Evolutionary conservation across 2,113 vertebrate species (phyloP).

Genomic region (Irena cyanogastra): DNA sequence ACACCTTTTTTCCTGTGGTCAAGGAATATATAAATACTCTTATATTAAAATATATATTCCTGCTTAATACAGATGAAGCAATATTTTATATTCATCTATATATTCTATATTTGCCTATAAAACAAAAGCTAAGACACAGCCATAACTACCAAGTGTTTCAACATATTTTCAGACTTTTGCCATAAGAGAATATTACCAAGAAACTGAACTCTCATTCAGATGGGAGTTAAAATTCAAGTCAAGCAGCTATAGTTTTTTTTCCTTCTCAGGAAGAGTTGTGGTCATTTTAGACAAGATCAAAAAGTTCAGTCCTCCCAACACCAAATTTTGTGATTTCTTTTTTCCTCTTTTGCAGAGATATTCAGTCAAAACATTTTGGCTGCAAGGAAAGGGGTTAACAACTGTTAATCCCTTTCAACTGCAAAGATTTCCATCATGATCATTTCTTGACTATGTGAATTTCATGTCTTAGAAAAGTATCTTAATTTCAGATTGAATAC

Average conservation of each 20-base stretch:
- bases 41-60: neutral
- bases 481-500: slow-evolving; percentile 44
- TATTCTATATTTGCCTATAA: neutral
- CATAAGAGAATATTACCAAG: neutral
- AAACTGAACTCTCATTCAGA: neutral
- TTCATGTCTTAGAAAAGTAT: slow-evolving; percentile 23
- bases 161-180: neutral
- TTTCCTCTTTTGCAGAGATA: neutral
- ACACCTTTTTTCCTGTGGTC: neutral
- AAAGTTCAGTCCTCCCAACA: neutral
- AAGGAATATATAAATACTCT: neutral
- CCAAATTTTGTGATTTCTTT: neutral
- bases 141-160: neutral
- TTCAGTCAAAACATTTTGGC: slow-evolving; percentile 44
- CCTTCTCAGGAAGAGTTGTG: neutral
- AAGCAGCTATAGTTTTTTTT: neutral
- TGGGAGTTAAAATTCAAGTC: neutral
- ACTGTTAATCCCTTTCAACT: slow-evolving; percentile 13
- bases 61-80: neutral
- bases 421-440: slow-evolving; percentile 31
- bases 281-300: neutral
- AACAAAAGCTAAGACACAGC: neutral
- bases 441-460: neutral
- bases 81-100: neutral
- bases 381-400: slow-evolving; percentile 50